These are phyloP conservation scores for Acrobasis repandana DNA, from an alignment of 2,888 invertebrate genomes.

Conservation along the genomic window DNA sequence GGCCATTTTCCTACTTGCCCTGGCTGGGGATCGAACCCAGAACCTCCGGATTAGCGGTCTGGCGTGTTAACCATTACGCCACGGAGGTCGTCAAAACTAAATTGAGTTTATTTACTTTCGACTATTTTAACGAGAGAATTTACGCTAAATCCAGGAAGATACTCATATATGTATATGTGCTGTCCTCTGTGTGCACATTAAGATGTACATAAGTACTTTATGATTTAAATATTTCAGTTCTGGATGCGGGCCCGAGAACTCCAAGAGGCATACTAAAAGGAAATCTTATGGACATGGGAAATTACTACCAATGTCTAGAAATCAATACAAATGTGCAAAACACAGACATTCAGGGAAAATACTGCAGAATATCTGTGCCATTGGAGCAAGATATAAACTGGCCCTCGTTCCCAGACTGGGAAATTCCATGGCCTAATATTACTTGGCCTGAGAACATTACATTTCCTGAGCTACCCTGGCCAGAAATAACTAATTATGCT, in stretches of 20 bases:
- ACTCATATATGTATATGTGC: too few relatives aligned
- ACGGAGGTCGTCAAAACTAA: too few relatives aligned
- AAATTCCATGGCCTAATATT: constrained; percentile 27
- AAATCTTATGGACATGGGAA: constrained; percentile 53
- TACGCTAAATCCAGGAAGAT: too few relatives aligned
- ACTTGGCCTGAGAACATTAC: constrained; percentile 29
- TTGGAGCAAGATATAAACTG: constrained; percentile 38
- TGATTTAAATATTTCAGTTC: constrained; percentile 42
- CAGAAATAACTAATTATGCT: background rate
- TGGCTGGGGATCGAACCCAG: too few relatives aligned
- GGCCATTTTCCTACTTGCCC: too few relatives aligned
- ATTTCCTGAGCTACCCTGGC: constrained; percentile 36
- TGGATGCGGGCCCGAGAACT: constrained; percentile 54
- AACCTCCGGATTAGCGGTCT: too few relatives aligned
- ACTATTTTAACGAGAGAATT: too few relatives aligned
- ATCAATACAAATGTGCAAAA: constrained; percentile 43
- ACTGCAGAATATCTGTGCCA: constrained; percentile 56
- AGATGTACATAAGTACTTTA: too few relatives aligned
- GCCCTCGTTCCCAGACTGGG: constrained; percentile 9
- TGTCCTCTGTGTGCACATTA: too few relatives aligned
- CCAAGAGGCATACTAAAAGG: constrained; percentile 56
- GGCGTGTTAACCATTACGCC: too few relatives aligned
- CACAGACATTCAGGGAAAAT: constrained; percentile 56
- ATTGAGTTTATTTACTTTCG: too few relatives aligned
- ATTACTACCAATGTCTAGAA: constrained; percentile 56